Conservation (phyloP, 2,888 invertebrate species). For the Aphodius granarius region DNA sequence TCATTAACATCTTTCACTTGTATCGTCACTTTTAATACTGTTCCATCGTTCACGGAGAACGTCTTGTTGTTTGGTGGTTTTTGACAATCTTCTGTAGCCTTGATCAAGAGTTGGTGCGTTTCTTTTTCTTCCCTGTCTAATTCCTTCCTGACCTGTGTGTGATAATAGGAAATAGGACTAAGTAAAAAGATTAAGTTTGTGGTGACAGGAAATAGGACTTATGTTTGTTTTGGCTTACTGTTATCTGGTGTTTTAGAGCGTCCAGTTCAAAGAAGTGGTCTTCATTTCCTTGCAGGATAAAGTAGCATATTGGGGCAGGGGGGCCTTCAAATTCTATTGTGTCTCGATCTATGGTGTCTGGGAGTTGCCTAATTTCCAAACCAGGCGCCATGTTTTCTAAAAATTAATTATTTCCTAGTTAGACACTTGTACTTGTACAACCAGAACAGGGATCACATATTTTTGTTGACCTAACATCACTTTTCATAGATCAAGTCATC, state of each 20-base stretch:
- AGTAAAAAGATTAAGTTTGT: no score
- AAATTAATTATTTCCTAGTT: constrained; percentile 32
- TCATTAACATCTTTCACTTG: constrained; percentile 87
- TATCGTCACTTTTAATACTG: constrained; percentile 69
- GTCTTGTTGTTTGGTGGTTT: constrained; percentile 60
- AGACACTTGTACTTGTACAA: no score
- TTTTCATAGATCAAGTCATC: no score
- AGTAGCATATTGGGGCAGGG: constrained; percentile 87
- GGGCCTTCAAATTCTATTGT: constrained; percentile 79
- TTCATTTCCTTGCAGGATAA: constrained; percentile 83
- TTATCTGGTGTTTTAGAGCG: constrained; percentile 69
- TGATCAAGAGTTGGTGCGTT: constrained; percentile 70
- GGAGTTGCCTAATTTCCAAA: constrained; percentile 67
- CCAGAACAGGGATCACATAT: no score
- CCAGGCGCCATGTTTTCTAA: constrained; percentile 65
- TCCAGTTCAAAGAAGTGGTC: constrained; percentile 72
- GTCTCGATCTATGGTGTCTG: constrained; percentile 83
- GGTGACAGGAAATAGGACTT: not conserved
- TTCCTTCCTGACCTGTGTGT: constrained; percentile 58
- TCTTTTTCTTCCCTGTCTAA: constrained; percentile 75
- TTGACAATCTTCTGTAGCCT: constrained; percentile 83
- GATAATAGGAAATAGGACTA: no score
- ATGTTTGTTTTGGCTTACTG: constrained; percentile 53
- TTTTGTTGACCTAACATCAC: no score
- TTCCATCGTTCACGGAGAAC: constrained; percentile 65